Base-by-base conservation (phyloP, 2,888 invertebrate species). In the Ashinkailepas kermadecensis region DNA sequence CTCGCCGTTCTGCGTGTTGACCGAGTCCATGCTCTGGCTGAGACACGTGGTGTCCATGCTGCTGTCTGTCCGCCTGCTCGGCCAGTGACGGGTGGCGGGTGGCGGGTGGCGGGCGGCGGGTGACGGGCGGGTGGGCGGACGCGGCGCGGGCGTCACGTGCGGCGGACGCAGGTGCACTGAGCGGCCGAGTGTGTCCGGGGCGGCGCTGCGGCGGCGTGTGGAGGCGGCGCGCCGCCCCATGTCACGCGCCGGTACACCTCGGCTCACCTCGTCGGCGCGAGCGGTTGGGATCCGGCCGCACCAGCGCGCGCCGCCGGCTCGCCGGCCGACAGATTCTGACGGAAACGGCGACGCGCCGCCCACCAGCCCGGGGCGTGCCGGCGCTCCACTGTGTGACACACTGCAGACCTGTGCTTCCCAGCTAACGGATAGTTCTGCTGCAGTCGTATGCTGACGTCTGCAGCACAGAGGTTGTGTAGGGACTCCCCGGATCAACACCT, bases 21-120 rank as follows among this genome's bases (percentile, higher is more conserved):
- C 97, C 86, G 96, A 96, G 90, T 97, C 97, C 96, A 97, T 96
- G 90, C 96, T 96, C 90, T 97, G 96, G 88, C 96, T 96, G 80
- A 89, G 87, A 88, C 92, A 91, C 85, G 92, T 90, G 85, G 92
- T 91, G 88, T 92, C 92, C 90, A 91, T 91, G 39, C 70, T 13
- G 12, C 59, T 2, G 59, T 15, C 59, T 59, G 57, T 54, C 13
- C 64, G 25, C 74, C 82, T 57, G 56, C 59, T 58, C 74, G 82
- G 80, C 64, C 79, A 67, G 80, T 80, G 39, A 4, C 39, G 39
- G 39, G 39, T 39, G 39, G 39, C 39, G 39, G 39, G 39, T 39
- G 39, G 39, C 39, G 39, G 39, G 39, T 4, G 39, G 39, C 39
- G 39, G 82, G 74, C 78, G 80, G 81, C 39, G 39, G 39, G 39